phyloP scores from a whole-genome alignment of 2,797 vertebrate genomes.

The Megaceryle alcyon region DNA sequence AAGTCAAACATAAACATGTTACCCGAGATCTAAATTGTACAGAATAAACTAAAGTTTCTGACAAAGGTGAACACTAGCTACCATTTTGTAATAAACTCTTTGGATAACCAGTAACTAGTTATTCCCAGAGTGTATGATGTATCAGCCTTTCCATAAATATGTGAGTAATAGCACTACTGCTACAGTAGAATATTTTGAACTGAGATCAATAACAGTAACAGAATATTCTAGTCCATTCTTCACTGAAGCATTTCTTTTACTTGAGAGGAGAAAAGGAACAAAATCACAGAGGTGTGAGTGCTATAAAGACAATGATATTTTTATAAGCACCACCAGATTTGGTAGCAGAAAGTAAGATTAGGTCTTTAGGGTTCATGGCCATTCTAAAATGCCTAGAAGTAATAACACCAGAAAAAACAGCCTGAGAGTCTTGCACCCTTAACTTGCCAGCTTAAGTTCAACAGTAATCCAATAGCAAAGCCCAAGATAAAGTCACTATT shows the following conservation, averaged over 20 bases:
- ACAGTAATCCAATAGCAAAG: not conserved
- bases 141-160: not conserved
- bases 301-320: not conserved
- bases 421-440: not conserved
- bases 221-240: slow-evolving; percentile 1
- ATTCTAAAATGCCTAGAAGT: not conserved
- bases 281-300: not conserved
- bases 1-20: slow-evolving; percentile 24
- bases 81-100: not conserved
- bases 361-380: not conserved
- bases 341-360: not conserved
- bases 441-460: not conserved
- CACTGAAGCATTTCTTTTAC: not conserved
- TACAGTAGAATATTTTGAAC: not conserved
- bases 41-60: slow-evolving; percentile 4
- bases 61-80: not conserved
- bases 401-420: not conserved
- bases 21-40: not conserved
- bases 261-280: not conserved
- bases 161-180: not conserved
- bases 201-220: slow-evolving; percentile 15
- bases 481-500: not conserved
- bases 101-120: slow-evolving; percentile 1
- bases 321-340: not conserved
- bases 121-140: not conserved